Percentiles rank a stretch among this genome's conserved stretches.
phyloP scores from a whole-genome alignment of 1,140 invertebrate genomes.

The Apis laboriosa region DNA sequence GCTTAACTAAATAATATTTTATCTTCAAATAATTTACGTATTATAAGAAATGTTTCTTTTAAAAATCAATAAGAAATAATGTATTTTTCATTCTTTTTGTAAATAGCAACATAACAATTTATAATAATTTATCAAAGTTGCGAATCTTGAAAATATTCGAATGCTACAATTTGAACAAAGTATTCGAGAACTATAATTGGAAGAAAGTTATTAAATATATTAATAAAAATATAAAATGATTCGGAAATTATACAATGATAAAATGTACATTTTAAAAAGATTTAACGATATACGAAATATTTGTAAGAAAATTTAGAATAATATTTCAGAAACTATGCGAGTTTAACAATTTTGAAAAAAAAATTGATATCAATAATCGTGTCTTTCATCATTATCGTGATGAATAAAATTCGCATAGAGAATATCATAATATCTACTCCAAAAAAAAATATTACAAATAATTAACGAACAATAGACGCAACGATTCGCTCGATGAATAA shows the following conservation, averaged over 20 bases:
- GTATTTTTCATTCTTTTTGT: neutral
- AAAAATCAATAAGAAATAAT: neutral
- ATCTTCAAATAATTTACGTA: neutral
- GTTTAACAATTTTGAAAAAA: neutral
- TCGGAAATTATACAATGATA: neutral
- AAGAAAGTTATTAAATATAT: neutral
- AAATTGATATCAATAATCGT: neutral
- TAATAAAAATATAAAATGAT: neutral
- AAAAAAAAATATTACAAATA: neutral
- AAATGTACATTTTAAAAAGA: neutral
- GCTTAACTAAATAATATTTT: too few species aligned
- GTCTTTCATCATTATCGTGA: neutral
- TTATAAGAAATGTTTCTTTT: too few species aligned
- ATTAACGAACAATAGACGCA: neutral
- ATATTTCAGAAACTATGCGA: neutral
- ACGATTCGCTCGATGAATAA: neutral
- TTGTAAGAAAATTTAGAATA: too few species aligned
- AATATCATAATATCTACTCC: neutral
- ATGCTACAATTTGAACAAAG: neutral
- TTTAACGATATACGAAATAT: too few species aligned
- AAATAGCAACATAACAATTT: neutral
- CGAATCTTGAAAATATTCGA: neutral
- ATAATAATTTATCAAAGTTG: neutral
- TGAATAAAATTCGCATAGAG: neutral
- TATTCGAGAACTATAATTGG: neutral